These are phyloP conservation scores for Apis dorsata DNA, from an alignment of 1,140 invertebrate species.

Conservation along the genomic window DNA sequence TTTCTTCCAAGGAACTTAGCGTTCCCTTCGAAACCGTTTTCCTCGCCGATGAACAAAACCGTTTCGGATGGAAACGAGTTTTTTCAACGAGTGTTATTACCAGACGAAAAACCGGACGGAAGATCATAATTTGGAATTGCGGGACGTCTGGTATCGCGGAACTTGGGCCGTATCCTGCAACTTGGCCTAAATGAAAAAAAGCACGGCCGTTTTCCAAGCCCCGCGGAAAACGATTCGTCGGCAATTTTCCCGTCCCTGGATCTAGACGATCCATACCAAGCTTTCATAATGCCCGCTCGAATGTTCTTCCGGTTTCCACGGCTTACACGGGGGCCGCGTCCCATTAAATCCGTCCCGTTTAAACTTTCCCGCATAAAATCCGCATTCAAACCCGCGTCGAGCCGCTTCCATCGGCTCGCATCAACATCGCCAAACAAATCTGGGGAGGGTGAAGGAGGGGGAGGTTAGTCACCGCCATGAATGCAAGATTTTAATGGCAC, in stretches of 20 bases:
- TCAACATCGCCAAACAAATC: slow-evolving; percentile 39
- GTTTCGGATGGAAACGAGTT: neutral
- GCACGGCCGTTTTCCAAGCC: neutral
- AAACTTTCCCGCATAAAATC: slow-evolving; percentile 54
- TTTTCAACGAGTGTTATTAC: neutral
- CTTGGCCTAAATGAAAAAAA: slow-evolving; percentile 4
- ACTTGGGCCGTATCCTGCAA: neutral
- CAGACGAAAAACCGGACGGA: neutral
- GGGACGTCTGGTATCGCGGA: neutral
- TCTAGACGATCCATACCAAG: slow-evolving; percentile 9
- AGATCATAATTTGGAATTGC: neutral
- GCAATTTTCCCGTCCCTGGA: slow-evolving; percentile 24
- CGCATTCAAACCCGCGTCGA: slow-evolving; percentile 9
- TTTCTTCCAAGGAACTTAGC: no score
- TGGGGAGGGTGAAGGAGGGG: neutral
- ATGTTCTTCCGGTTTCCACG: slow-evolving; percentile 2
- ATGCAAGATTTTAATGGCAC: slow-evolving; percentile 60
- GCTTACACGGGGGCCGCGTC: slow-evolving; percentile 4
- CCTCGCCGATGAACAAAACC: neutral
- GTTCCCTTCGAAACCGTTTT: neutral
- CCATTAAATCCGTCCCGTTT: slow-evolving; percentile 48
- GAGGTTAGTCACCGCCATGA: slow-evolving; percentile 42
- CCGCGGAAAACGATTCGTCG: slow-evolving; percentile 30
- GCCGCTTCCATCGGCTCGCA: neutral
- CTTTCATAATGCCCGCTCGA: slow-evolving; percentile 30